Evolutionary conservation across 1,140 invertebrate species (phyloP).

Genomic region (Agraylea sexmaculata): DNA sequence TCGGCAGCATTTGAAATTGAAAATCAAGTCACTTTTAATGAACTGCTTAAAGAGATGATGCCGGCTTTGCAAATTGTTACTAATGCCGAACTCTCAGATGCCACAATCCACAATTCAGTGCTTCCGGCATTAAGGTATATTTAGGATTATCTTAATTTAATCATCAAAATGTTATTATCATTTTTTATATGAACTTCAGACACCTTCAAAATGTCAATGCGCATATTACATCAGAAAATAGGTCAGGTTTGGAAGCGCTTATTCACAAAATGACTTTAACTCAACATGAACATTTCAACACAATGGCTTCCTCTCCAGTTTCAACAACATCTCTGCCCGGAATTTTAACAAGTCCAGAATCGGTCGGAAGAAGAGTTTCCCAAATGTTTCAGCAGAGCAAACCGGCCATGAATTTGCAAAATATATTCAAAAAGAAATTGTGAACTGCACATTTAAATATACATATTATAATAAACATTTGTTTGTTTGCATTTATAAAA

Average conservation of each 20-base stretch:
- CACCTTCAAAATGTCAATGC: slow-evolving; percentile 15
- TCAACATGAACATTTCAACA: slow-evolving; percentile 7
- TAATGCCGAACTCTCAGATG: slow-evolving; percentile 16
- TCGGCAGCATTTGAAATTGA: slow-evolving; percentile 15
- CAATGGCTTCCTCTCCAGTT: slow-evolving; percentile 2
- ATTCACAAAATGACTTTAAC: slow-evolving; percentile 23
- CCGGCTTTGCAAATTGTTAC: slow-evolving; percentile 18
- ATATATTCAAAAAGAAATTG: slow-evolving; percentile 41
- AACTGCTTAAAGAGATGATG: slow-evolving; percentile 15
- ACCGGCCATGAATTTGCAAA: slow-evolving; percentile 34
- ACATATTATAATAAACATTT: too few species aligned
- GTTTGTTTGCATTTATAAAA: background rate
- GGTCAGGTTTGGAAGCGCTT: slow-evolving; percentile 31
- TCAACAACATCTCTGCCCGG: slow-evolving; percentile 8
- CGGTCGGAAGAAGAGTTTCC: slow-evolving; percentile 32
- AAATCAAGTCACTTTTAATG: slow-evolving; percentile 12
- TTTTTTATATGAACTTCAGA: slow-evolving; percentile 9
- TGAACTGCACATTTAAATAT: too few species aligned
- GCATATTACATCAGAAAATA: slow-evolving; percentile 23
- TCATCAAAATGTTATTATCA: background rate
- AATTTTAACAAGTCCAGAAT: slow-evolving; percentile 29
- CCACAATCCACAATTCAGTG: slow-evolving; percentile 15
- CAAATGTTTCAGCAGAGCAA: slow-evolving; percentile 39
- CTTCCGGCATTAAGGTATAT: slow-evolving; percentile 18
- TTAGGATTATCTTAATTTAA: slow-evolving; percentile 5